Evolutionary conservation across 1,140 invertebrate genomes (phyloP), one percentile per base, ranked within the genome.

Genomic region (Potamilus streckersoni): DNA sequence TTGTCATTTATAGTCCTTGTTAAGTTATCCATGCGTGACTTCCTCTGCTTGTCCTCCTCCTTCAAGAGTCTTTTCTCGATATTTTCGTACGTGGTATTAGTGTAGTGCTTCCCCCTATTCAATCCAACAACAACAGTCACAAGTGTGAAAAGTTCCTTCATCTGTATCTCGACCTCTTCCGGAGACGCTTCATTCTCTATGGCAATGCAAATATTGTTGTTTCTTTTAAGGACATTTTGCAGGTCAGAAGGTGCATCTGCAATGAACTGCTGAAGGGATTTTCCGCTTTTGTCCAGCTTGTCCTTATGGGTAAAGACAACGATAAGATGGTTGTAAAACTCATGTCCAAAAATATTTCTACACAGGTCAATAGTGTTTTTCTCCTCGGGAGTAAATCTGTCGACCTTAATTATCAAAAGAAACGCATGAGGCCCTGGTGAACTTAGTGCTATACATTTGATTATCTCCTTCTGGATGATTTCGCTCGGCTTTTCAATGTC

Each of bases 361-460:
- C 62, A 49, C 0, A 8, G 38, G 6, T 49, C 38, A 49, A 49
- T 49, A 49, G 38, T 49, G 0, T 49, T 11, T 49, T 49, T 49
- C 38, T 49, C 38, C 38, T 49, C 38, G 11, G 38, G 38, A 6
- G 58, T 74, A 49, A 80, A 78, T n/a, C 73, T 71, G 17, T 60
- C 72, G 6, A 64, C 56, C 56, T 58, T 73, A 11, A 75, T 62
- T 23, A 78, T 70, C 49, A 71, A 71, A 58, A 80, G 27, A 55
- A 80, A 64, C 11, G 67, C 72, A 59, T 80, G 79, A 20, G 71
- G 71, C 49, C 79, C 79, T n/a, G 79, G 79, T 17, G 75, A 60
- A 14, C 68, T 64, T 16, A 73, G 19, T 16, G 63, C 74, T 12
- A 73, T 61, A 49, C 65, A 57, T 20, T 73, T 74, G 1, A 74